phyloP scores from a whole-genome alignment of 2,888 invertebrate genomes.

The Pachydiplax longipennis region DNA sequence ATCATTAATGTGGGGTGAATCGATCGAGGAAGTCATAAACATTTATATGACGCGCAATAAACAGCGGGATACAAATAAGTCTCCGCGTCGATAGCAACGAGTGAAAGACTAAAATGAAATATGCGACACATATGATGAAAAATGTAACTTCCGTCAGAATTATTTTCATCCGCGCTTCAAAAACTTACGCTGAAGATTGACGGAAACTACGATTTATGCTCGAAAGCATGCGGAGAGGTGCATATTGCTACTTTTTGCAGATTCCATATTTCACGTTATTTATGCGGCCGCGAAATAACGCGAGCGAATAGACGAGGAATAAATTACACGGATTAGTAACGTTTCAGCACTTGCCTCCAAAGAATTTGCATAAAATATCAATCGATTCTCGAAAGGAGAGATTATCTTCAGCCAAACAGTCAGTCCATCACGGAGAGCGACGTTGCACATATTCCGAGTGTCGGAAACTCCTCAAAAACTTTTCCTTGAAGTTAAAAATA shows the following conservation, averaged over 20 bases:
- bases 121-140: neutral
- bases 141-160: neutral
- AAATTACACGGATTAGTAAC: slow-evolving; percentile 29
- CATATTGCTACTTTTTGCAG: neutral
- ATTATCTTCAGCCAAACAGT: neutral
- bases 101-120: too few species aligned
- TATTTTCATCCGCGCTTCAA: neutral
- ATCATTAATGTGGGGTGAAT: neutral
- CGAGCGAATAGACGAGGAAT: neutral
- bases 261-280: neutral
- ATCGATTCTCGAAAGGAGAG: slow-evolving; percentile 18
- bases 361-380: slow-evolving; percentile 37
- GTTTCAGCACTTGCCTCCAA: neutral
- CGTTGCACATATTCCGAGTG: neutral
- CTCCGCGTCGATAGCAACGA: neutral
- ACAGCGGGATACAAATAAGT: neutral
- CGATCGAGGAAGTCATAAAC: neutral
- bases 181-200: too few species aligned
- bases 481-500: neutral
- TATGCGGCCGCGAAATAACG: neutral
- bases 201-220: too few species aligned
- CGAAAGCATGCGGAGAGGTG: too few species aligned
- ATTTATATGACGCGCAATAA: neutral
- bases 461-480: neutral
- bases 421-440: neutral